A percentile compares a stretch with the other conserved stretches of the same genome.
These are phyloP conservation scores for Epinotia brunnichana DNA, from an alignment of 2,888 invertebrate genomes.

Conservation along the genomic window DNA sequence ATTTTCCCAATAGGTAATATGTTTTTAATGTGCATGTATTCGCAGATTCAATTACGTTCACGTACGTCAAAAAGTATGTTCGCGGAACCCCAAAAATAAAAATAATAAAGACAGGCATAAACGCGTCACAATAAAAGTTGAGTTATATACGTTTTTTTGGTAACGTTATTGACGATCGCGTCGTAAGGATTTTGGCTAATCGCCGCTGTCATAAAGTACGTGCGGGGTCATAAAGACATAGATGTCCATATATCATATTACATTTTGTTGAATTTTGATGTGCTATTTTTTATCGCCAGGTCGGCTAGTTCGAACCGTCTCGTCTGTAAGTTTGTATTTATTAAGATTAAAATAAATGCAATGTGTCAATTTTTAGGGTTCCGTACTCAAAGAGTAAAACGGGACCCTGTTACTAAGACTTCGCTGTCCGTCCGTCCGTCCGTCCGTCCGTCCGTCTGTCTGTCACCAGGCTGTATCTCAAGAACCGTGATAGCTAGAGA, in stretches of 20 bases:
- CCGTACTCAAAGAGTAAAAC: too few relatives aligned
- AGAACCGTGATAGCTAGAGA: too few relatives aligned
- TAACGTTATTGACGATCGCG: constrained; percentile 69
- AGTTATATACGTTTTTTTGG: constrained; percentile 68
- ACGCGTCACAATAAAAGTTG: constrained; percentile 70
- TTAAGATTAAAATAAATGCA: neutral
- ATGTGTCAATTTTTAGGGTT: too few relatives aligned
- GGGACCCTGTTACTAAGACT: too few relatives aligned
- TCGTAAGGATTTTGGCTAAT: constrained; percentile 73
- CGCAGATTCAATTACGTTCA: too few relatives aligned
- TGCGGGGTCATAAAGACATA: constrained; percentile 28
- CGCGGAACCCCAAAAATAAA: constrained; percentile 30
- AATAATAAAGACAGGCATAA: constrained; percentile 56
- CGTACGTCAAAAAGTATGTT: too few relatives aligned
- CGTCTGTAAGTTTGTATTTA: neutral
- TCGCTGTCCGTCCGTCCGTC: too few relatives aligned
- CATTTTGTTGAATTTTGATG: neutral
- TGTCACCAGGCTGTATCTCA: too few relatives aligned
- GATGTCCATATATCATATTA: constrained; percentile 31
- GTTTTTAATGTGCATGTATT: neutral
- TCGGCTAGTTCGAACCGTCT: neutral
- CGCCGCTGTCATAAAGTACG: constrained; percentile 61
- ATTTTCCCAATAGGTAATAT: neutral
- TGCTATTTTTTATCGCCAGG: neutral
- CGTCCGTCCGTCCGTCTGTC: too few relatives aligned